A percentile compares a stretch with the other conserved stretches of the same genome.
These are phyloP conservation scores for Caenorhabditis becei DNA, from an alignment of 2,888 invertebrate species.

Conservation along the genomic window DNA sequence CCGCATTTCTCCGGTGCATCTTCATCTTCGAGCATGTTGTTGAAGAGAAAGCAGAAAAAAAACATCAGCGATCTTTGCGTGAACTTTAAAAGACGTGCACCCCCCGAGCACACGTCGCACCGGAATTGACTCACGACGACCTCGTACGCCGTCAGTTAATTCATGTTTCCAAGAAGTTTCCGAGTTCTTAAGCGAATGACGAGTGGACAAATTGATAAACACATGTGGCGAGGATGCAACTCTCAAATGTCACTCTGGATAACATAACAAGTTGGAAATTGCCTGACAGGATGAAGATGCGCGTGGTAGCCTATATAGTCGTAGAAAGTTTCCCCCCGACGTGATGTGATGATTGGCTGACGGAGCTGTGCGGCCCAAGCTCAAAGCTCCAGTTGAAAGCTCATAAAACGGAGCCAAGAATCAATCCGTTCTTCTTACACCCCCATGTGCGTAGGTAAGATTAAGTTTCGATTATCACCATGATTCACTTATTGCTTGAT, in stretches of 20 bases:
- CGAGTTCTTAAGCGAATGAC: slow-evolving; percentile 14
- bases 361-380: too few species aligned
- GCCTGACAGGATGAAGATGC: slow-evolving; percentile 28
- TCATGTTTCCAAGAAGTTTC: slow-evolving; percentile 41
- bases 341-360: background rate
- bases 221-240: slow-evolving; percentile 27
- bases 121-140: slow-evolving; percentile 38
- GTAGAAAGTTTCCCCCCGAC: slow-evolving; percentile 2
- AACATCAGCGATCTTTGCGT: slow-evolving; percentile 40
- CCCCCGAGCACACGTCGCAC: slow-evolving; percentile 21
- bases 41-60: background rate
- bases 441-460: slow-evolving; percentile 23
- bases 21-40: background rate
- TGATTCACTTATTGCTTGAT: slow-evolving; percentile 21
- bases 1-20: background rate
- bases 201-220: slow-evolving; percentile 42
- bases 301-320: slow-evolving; percentile 24
- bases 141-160: background rate
- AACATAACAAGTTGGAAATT: slow-evolving; percentile 23
- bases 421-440: slow-evolving; percentile 4
- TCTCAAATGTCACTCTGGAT: slow-evolving; percentile 35
- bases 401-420: background rate
- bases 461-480: slow-evolving; percentile 1
- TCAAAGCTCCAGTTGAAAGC: background rate
- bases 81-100: slow-evolving; percentile 45